A percentile compares a stretch with the other conserved stretches of the same genome.
These are phyloP conservation scores for Amphipoea oculea DNA, from an alignment of 2,888 invertebrate species.

Conservation along the genomic window DNA sequence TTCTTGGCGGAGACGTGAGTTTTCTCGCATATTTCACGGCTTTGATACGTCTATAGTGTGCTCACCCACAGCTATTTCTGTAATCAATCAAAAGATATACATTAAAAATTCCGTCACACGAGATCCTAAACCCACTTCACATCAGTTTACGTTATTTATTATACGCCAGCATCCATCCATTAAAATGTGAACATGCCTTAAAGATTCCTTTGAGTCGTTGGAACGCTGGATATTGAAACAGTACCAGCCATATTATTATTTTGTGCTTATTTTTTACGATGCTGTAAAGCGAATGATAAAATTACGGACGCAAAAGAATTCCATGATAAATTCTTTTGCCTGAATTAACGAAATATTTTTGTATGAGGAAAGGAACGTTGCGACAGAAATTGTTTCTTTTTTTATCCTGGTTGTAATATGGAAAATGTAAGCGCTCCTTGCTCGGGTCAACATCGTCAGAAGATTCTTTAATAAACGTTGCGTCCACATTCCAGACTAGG, in stretches of 20 bases:
- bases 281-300: conserved; percentile 48
- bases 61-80: neutral
- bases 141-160: conserved; percentile 9
- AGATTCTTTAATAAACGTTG: neutral
- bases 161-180: conserved; percentile 13
- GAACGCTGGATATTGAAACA: conserved; percentile 46
- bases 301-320: conserved; percentile 50
- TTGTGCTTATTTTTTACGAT: conserved; percentile 47
- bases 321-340: conserved; percentile 39
- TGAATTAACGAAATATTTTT: conserved; percentile 29
- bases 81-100: conserved; percentile 17
- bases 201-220: conserved; percentile 29
- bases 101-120: neutral
- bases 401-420: conserved; percentile 11
- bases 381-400: conserved; percentile 28
- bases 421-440: neutral
- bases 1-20: neutral
- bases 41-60: neutral
- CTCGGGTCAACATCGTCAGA: neutral
- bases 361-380: conserved; percentile 26
- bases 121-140: neutral
- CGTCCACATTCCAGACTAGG: neutral
- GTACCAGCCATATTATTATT: conserved; percentile 38
- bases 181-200: conserved; percentile 25
- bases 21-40: neutral